phyloP scores from a whole-genome alignment of 1,140 invertebrate species.

The roundworm (Caenorhabditis elegans) region DNA sequence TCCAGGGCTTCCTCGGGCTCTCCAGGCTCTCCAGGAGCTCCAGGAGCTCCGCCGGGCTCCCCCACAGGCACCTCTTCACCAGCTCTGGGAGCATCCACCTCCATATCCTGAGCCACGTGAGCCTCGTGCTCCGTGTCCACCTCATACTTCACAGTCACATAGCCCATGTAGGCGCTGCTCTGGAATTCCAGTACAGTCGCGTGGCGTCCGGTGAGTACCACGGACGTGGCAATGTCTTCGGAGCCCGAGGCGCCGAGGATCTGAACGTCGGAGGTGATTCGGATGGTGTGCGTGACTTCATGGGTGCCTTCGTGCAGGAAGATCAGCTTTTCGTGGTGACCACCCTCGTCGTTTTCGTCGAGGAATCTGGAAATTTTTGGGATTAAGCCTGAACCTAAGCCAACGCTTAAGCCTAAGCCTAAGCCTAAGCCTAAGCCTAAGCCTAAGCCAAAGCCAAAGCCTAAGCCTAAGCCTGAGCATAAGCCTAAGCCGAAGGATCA shows the following conservation, averaged over 20 bases:
- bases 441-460: too few species aligned
- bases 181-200: background rate
- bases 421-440: too few species aligned
- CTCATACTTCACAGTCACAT: background rate
- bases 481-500: too few species aligned
- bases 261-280: background rate
- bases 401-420: too few species aligned
- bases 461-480: too few species aligned
- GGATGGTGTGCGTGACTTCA: background rate
- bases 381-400: too few species aligned
- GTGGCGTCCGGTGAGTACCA: background rate
- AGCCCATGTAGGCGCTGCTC: background rate
- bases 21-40: too few species aligned
- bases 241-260: background rate
- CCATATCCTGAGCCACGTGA: background rate
- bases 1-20: background rate
- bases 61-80: too few species aligned
- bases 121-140: conserved; percentile 14
- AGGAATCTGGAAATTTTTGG: background rate
- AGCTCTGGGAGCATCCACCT: too few species aligned
- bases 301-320: conserved; percentile 14
- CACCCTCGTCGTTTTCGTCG: background rate
- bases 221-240: background rate
- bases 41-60: too few species aligned
- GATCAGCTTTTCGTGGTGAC: background rate